A percentile compares a stretch with the other conserved stretches of the same genome.
phyloP scores from a whole-genome alignment of 2,888 invertebrate genomes.

The Orthosia gracilis region DNA sequence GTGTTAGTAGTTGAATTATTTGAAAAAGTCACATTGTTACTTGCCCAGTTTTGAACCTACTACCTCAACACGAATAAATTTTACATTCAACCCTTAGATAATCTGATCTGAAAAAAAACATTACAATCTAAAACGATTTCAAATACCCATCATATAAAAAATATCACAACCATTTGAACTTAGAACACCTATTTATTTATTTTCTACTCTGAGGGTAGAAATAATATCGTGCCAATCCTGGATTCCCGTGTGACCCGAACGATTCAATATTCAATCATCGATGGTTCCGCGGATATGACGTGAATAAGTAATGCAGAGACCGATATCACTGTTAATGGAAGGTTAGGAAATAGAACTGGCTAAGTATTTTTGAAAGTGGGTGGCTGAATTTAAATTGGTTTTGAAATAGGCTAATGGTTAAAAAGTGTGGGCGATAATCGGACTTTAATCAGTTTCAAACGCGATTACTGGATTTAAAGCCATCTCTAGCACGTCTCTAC shows the following conservation, averaged over 20 bases:
- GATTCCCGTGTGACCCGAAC: slow-evolving; percentile 38
- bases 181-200: slow-evolving; percentile 9
- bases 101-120: neutral
- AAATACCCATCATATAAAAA: neutral
- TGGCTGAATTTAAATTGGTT: slow-evolving; percentile 5
- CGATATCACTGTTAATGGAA: slow-evolving; percentile 23
- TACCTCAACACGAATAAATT: too few species aligned
- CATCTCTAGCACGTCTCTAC: too few species aligned
- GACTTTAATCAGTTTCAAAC: too few species aligned
- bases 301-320: slow-evolving; percentile 49
- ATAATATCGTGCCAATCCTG: slow-evolving; percentile 24
- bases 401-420: neutral
- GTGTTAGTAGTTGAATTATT: too few species aligned
- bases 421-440: too few species aligned
- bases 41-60: too few species aligned
- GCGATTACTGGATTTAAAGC: too few species aligned
- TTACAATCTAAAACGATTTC: neutral
- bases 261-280: slow-evolving; percentile 56
- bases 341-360: slow-evolving; percentile 13
- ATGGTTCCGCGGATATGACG: slow-evolving; percentile 27
- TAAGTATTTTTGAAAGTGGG: slow-evolving; percentile 8
- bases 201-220: slow-evolving; percentile 17
- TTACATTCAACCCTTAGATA: too few species aligned
- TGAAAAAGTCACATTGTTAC: too few species aligned
- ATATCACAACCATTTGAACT: slow-evolving; percentile 1